phyloP scores from a whole-genome alignment of 2,113 vertebrate genomes.

The Seriola aureovittata region DNA sequence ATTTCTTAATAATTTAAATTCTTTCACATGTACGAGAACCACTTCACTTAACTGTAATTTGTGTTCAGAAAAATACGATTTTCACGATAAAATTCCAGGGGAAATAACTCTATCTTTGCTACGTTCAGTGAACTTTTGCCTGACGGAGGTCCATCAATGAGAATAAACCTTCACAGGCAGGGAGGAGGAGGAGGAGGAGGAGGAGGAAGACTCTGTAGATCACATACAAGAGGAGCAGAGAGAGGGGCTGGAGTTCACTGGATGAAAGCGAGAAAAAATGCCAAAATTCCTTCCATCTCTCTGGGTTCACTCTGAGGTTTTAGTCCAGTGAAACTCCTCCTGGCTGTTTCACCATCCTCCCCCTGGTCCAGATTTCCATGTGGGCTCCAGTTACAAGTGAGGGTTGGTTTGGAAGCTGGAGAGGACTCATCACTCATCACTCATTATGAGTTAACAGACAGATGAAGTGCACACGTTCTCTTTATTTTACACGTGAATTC shows the following conservation, averaged over 20 bases:
- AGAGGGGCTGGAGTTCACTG: constrained; percentile 18
- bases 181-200: not conserved
- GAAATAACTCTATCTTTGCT: constrained; percentile 10
- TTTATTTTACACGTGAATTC: constrained; percentile 17
- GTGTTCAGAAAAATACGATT: constrained; percentile 2
- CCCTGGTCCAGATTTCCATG: constrained; percentile 16
- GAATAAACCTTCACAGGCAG: constrained; percentile 50
- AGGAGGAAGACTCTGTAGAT: constrained; percentile 28
- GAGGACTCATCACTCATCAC: constrained; percentile 45
- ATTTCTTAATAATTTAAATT: not conserved
- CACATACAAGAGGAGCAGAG: constrained; percentile 7
- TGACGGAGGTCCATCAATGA: constrained; percentile 33
- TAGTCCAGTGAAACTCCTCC: constrained; percentile 46
- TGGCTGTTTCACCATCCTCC: constrained; percentile 41
- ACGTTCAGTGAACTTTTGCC: constrained; percentile 39
- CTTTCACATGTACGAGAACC: not conserved
- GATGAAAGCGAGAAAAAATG: constrained; percentile 36
- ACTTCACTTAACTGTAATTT: not conserved
- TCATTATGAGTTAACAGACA: constrained; percentile 37
- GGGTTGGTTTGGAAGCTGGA: constrained; percentile 30
- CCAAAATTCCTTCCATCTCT: constrained; percentile 63
- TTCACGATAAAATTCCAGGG: not conserved
- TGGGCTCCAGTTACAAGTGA: constrained; percentile 24
- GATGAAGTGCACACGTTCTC: constrained; percentile 31
- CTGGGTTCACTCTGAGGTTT: constrained; percentile 50